Conservation (phyloP, 92 coral and sea anemone genomes). For the Phenganax stokvisi region DNA sequence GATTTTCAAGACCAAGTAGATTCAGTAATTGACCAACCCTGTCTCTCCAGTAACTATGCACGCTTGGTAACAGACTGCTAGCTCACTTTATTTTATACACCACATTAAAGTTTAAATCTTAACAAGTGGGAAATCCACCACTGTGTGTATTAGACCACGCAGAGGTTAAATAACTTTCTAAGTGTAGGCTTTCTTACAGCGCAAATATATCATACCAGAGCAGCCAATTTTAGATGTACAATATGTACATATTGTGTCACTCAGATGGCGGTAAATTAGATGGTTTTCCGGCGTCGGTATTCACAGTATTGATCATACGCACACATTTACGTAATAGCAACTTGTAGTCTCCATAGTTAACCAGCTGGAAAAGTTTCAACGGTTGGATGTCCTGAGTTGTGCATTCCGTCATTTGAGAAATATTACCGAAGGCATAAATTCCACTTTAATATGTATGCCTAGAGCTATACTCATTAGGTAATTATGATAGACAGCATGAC, state of each 20-base stretch:
- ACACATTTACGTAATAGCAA: background rate
- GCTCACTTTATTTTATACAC: background rate
- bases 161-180: background rate
- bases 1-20: no score
- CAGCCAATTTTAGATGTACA: no score
- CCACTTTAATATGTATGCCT: background rate
- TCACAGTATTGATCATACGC: background rate
- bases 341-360: background rate
- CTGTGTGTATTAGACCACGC: background rate
- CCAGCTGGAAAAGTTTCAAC: background rate
- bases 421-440: background rate
- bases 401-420: background rate
- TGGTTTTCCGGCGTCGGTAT: no score
- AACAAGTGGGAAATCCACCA: background rate
- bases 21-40: no score
- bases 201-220: background rate
- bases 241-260: no score
- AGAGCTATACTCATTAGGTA: no score
- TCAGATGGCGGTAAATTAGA: no score
- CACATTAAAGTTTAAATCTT: conserved; percentile 1
- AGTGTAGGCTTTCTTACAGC: background rate
- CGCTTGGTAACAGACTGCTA: background rate
- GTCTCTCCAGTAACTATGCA: no score
- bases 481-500: background rate
- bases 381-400: no score